phyloP scores from a whole-genome alignment of 2,888 invertebrate species.

The Drosophila lacicola region DNA sequence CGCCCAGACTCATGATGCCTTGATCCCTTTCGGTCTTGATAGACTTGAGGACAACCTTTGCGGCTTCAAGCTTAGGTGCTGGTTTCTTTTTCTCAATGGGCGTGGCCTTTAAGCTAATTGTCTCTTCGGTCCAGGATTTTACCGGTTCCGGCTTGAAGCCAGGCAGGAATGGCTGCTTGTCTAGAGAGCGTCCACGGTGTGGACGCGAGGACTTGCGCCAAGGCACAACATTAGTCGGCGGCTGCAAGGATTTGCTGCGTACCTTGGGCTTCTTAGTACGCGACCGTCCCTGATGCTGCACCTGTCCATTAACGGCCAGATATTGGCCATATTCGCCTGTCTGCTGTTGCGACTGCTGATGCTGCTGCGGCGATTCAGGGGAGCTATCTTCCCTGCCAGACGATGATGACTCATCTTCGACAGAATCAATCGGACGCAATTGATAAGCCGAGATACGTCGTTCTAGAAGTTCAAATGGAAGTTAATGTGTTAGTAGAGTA shows the following conservation, averaged over 20 bases:
- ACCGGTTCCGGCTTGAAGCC: slow-evolving; percentile 84
- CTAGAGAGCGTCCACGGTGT: slow-evolving; percentile 85
- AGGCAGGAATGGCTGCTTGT: slow-evolving; percentile 83
- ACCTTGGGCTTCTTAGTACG: slow-evolving; percentile 82
- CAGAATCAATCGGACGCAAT: slow-evolving; percentile 83
- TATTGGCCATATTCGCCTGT: slow-evolving; percentile 76
- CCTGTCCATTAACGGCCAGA: slow-evolving; percentile 76
- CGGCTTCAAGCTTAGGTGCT: slow-evolving; percentile 86
- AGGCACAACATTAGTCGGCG: slow-evolving; percentile 82
- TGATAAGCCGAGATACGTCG: slow-evolving; percentile 84
- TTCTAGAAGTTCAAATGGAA: slow-evolving; percentile 72
- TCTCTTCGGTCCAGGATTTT: slow-evolving; percentile 89
- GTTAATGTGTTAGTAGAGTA: slow-evolving; percentile 24
- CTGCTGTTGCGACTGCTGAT: slow-evolving; percentile 67
- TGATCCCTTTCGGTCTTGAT: slow-evolving; percentile 86
- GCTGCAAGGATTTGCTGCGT: slow-evolving; percentile 84
- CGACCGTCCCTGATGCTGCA: slow-evolving; percentile 80
- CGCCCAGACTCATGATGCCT: slow-evolving; percentile 83
- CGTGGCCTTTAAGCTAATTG: slow-evolving; percentile 87
- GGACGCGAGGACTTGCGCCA: slow-evolving; percentile 84
- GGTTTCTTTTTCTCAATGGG: slow-evolving; percentile 86
- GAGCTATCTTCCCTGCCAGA: slow-evolving; percentile 84
- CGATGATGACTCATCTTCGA: slow-evolving; percentile 84
- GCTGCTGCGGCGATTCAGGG: slow-evolving; percentile 79
- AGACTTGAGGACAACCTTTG: slow-evolving; percentile 86